Evolutionary conservation across 2,113 vertebrate species (phyloP).

Genomic region (Syngnathus floridae): DNA sequence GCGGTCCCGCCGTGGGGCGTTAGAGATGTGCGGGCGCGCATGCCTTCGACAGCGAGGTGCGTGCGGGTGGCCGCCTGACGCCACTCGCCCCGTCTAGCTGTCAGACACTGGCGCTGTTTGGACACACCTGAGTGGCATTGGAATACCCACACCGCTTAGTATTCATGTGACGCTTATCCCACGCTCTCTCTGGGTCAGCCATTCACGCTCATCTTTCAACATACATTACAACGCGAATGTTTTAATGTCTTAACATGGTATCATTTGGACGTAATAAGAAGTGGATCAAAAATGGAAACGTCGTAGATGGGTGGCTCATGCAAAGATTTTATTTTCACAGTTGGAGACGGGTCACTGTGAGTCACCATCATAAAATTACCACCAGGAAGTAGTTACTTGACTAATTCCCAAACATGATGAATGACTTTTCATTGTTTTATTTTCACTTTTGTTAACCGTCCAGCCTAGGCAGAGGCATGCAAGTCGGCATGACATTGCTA

Average conservation of each 20-base stretch:
- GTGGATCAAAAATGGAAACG: neutral
- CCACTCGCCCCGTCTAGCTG: conserved; percentile 76
- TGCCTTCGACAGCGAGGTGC: conserved; percentile 44
- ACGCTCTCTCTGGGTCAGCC: neutral
- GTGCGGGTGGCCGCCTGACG: conserved; percentile 70
- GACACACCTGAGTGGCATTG: conserved; percentile 74
- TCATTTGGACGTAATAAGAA: neutral
- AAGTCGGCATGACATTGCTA: neutral
- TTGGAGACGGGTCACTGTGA: neutral
- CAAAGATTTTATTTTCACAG: neutral
- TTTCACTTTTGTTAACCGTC: neutral
- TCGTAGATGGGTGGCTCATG: neutral
- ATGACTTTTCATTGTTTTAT: neutral
- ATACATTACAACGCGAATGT: neutral
- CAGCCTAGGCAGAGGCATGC: neutral
- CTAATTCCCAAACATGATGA: neutral
- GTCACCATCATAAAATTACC: neutral
- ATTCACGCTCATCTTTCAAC: neutral
- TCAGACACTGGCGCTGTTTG: conserved; percentile 72
- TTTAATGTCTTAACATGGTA: neutral
- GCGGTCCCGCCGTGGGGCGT: conserved; percentile 20
- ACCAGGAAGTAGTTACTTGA: neutral
- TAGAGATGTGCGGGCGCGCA: conserved; percentile 32
- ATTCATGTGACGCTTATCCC: conserved; percentile 31
- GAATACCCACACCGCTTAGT: conserved; percentile 61